phyloP scores from a whole-genome alignment of 2,113 vertebrate species.

The Xyrauchen texanus region DNA sequence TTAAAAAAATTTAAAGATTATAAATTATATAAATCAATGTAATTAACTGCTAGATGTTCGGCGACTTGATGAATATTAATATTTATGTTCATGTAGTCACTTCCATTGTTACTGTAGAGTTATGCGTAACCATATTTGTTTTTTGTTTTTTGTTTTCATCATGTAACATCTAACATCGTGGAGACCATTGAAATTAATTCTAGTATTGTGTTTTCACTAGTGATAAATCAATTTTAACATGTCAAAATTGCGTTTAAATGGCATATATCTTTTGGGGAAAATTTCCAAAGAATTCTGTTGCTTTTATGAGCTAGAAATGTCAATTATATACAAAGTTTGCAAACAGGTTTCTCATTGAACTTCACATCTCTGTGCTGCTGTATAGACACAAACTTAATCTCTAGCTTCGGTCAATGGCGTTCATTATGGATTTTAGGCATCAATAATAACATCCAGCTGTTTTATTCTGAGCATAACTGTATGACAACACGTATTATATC shows the following conservation, averaged over 20 bases:
- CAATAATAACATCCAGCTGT: neutral
- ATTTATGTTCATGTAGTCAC: neutral
- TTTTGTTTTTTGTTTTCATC: neutral
- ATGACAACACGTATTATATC: neutral
- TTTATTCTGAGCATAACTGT: neutral
- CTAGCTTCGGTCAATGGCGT: too few relatives aligned
- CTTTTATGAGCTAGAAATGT: too few relatives aligned
- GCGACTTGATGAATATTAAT: slow-evolving; percentile 40
- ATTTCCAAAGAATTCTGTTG: too few relatives aligned
- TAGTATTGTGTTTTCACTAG: neutral
- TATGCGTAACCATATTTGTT: neutral
- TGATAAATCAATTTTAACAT: neutral
- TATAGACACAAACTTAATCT: too few relatives aligned
- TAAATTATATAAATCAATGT: slow-evolving; percentile 5
- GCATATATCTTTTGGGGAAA: too few relatives aligned
- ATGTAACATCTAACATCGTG: neutral
- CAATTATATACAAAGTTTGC: too few relatives aligned
- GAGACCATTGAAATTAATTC: neutral
- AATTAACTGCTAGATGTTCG: neutral
- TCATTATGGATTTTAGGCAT: neutral
- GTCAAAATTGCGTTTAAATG: neutral
- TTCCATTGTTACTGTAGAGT: slow-evolving; percentile 6
- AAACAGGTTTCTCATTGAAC: too few relatives aligned
- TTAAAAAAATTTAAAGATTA: slow-evolving; percentile 22
- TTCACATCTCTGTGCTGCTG: neutral